Evolutionary conservation across 2,113 vertebrate species (phyloP).

Genomic region (Pachycephala philippinensis): DNA sequence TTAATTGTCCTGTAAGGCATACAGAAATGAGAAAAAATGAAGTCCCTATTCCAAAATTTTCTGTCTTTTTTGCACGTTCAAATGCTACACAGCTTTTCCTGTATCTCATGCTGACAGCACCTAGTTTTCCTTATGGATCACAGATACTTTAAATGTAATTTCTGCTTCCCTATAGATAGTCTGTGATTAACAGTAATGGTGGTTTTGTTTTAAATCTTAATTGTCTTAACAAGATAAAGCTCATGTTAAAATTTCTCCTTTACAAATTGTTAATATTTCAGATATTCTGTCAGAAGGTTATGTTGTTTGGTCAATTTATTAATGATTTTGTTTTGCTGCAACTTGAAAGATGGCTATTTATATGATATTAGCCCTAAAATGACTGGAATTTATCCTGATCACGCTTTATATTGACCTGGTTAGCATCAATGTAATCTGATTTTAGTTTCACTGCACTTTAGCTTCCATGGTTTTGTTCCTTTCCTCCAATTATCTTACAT

Average conservation of each 20-base stretch:
- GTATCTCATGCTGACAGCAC: neutral
- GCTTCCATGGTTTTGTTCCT: constrained; percentile 6
- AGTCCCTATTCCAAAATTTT: neutral
- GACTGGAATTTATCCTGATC: constrained; percentile 8
- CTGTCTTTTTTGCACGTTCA: neutral
- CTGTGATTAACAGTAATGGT: neutral
- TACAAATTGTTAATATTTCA: neutral
- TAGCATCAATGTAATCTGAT: constrained; percentile 37
- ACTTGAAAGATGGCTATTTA: constrained; percentile 5
- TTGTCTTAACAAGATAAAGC: constrained; percentile 35
- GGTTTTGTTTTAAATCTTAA: constrained; percentile 5
- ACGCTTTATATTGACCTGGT: neutral
- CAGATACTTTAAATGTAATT: constrained; percentile 12
- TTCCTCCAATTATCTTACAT: neutral
- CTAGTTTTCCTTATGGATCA: neutral
- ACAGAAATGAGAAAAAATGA: neutral
- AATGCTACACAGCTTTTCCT: neutral
- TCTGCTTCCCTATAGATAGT: neutral
- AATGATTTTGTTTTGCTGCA: constrained; percentile 15
- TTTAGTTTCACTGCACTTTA: constrained; percentile 7
- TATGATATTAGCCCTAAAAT: constrained; percentile 24
- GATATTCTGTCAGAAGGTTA: neutral
- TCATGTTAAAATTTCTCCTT: constrained; percentile 9
- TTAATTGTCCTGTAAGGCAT: neutral
- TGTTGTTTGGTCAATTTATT: constrained; percentile 14